A percentile compares a stretch with the other conserved stretches of the same genome.
Evolutionary conservation across 2,797 vertebrate genomes (phyloP).

Genomic region (Okamejei kenojei): DNA sequence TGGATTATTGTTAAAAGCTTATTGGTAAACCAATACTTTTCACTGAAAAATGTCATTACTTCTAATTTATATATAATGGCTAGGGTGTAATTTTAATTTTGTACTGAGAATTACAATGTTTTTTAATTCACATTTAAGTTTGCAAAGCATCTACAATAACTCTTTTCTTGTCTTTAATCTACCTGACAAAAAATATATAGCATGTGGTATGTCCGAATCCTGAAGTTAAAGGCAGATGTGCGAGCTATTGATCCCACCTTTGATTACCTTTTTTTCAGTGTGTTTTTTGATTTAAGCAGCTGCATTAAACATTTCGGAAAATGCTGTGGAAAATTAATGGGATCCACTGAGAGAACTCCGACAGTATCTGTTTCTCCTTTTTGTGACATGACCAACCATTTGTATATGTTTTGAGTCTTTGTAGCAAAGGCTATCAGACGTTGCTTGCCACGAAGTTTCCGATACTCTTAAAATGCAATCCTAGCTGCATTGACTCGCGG

Average conservation of each 20-base stretch:
- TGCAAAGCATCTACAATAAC: neutral
- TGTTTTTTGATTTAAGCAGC: neutral
- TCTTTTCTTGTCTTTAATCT: too few species aligned
- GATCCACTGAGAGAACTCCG: neutral
- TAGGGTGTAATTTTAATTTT: neutral
- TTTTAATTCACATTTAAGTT: neutral
- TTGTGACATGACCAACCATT: neutral
- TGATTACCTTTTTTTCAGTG: neutral
- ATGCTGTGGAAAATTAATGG: neutral
- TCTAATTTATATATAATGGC: neutral
- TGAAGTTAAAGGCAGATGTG: neutral
- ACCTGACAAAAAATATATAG: too few species aligned
- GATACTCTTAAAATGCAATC: neutral
- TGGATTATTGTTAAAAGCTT: neutral
- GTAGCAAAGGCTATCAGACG: neutral
- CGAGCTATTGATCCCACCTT: neutral
- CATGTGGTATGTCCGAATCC: neutral
- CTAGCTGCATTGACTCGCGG: neutral
- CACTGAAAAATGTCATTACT: neutral
- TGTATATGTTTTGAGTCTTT: neutral
- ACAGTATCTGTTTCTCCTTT: neutral
- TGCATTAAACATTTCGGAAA: neutral
- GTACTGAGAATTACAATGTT: neutral
- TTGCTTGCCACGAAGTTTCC: conserved; percentile 5
- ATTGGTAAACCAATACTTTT: neutral